These are phyloP conservation scores for Apteryx owenii DNA, from an alignment of 2,113 vertebrate genomes.

Conservation along the genomic window DNA sequence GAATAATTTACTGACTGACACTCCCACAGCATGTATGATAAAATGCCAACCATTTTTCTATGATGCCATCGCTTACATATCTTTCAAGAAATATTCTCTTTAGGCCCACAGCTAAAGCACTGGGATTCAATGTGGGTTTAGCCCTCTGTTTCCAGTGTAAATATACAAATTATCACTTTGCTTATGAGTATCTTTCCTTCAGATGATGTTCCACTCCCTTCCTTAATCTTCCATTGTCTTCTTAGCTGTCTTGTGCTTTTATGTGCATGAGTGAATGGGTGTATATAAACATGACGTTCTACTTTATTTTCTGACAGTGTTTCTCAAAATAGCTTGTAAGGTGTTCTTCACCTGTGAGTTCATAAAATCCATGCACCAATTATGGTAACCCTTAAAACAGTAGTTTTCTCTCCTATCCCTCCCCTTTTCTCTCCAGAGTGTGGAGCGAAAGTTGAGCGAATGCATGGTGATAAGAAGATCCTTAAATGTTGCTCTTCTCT, in stretches of 20 bases:
- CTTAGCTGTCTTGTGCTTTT: not conserved
- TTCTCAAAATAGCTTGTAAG: not conserved
- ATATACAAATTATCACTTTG: not conserved
- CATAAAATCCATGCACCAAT: not conserved
- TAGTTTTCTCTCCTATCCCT: not conserved
- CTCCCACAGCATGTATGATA: not conserved
- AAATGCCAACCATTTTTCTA: not conserved
- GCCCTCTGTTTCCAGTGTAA: not conserved
- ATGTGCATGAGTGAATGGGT: not conserved
- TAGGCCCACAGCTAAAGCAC: not conserved
- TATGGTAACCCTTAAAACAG: not conserved
- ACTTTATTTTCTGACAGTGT: not conserved
- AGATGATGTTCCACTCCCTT: not conserved
- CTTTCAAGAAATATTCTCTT: not conserved
- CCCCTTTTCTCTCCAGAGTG: not conserved
- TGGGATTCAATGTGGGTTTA: not conserved
- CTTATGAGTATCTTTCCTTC: not conserved
- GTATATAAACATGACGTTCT: not conserved
- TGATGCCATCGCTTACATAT: not conserved
- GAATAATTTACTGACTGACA: slow-evolving; percentile 38
- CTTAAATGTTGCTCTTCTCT: not conserved
- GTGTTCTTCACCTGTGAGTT: not conserved
- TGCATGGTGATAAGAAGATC: fast-evolving
- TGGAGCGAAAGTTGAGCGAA: not conserved
- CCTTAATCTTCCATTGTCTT: not conserved